Evolutionary conservation across 2,888 invertebrate species (phyloP), one percentile per base, ranked within the genome.

Genomic region (Eudasyphora cyanicolor): DNA sequence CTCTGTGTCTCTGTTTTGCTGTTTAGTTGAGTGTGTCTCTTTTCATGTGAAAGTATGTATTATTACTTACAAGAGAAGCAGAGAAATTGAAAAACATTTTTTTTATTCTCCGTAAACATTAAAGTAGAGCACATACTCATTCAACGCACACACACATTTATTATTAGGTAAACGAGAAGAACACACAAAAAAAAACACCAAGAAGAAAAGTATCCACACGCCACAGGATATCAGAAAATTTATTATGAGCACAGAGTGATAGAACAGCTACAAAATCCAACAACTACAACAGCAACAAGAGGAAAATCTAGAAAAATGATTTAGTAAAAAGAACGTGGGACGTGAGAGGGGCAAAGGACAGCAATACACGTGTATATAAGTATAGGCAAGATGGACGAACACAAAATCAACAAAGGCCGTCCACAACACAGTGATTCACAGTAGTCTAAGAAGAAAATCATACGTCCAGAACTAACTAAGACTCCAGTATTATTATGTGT

Each of bases 201-300:
- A n/a, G n/a, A n/a, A n/a, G n/a, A n/a, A n/a, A n/a, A n/a, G n/a
- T n/a, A n/a, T n/a, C n/a, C 35, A 74, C 70, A 83, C 75, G 77
- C 84, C 81, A 69, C 81, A 84, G 84, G 84, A 84, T 84, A 81
- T 84, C 76, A 76, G 60, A 84, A 84, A 78, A 81, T 78, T 78
- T 84, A 76, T 73, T 81, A 81, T 71, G 70, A 76, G 70, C 19
- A 32, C 17, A 49, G 64, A 70, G 45, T 71, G 74, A 17, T 64
- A 57, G 21, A 70, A 64, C 21, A 35, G 38, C 38, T 17, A 57
- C 38, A 17, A 19, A 21, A 12, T 35, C 12, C 21, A 38, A 19
- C 64, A 64, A 38, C 35, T 6, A 38, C 10, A 38, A 60, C 60
- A 29, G 1, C 64, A 64, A 64, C 8, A 19, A 64, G 64, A 38